Evolutionary conservation across 2,797 vertebrate genomes (phyloP).

Genomic region (Antennarius maculatus): DNA sequence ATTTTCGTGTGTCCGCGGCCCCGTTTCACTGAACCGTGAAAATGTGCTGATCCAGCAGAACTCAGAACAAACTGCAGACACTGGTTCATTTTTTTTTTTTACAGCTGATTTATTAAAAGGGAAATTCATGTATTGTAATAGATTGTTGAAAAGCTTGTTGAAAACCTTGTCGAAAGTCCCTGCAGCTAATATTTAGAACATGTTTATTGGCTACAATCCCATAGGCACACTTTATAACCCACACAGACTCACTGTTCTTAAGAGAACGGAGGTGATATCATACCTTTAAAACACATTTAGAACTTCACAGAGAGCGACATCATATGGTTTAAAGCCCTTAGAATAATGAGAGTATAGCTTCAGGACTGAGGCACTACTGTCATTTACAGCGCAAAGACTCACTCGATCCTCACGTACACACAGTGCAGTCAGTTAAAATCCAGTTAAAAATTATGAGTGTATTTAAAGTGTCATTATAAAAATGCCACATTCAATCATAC

Average conservation of each 20-base stretch:
- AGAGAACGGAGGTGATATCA: too few relatives aligned
- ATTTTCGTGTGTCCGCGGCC: slow-evolving; percentile 46
- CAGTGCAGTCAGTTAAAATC: slow-evolving; percentile 53
- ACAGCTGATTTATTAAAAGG: slow-evolving; percentile 50
- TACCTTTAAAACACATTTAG: neutral
- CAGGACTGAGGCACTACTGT: slow-evolving; percentile 61
- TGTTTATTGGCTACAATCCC: neutral
- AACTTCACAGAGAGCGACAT: slow-evolving; percentile 7
- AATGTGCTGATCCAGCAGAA: slow-evolving; percentile 64
- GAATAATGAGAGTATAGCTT: slow-evolving; percentile 43
- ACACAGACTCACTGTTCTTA: too few relatives aligned
- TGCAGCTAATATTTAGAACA: slow-evolving; percentile 6
- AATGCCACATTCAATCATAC: slow-evolving; percentile 20
- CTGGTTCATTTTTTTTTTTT: neutral
- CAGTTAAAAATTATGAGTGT: slow-evolving; percentile 32
- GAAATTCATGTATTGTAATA: slow-evolving; percentile 12
- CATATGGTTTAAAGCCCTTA: slow-evolving; percentile 40
- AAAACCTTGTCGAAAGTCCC: slow-evolving; percentile 33
- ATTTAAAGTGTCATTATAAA: slow-evolving; percentile 20
- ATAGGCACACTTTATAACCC: neutral
- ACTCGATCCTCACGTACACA: neutral
- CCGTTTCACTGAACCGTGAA: slow-evolving; percentile 64
- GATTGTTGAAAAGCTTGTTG: slow-evolving; percentile 21
- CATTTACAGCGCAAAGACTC: slow-evolving; percentile 32
- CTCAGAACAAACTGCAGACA: slow-evolving; percentile 34